Evolutionary conservation across 1,140 invertebrate species (phyloP).

Genomic region (roundworm (Caenorhabditis elegans)): DNA sequence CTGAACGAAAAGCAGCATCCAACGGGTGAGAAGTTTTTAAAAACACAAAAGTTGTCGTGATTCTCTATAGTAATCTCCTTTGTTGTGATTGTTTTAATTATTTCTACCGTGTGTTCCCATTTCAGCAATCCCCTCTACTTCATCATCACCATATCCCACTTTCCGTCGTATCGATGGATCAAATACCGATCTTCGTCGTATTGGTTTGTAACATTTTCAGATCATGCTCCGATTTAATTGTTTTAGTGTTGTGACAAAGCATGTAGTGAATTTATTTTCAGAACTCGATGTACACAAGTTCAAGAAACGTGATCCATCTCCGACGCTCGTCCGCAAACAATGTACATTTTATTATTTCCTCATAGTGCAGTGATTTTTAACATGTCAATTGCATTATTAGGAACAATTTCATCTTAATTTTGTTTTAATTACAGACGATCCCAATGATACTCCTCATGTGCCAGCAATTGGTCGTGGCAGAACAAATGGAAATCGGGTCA

Average conservation of each 20-base stretch:
- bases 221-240: too few species aligned
- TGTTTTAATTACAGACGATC: constrained; percentile 44
- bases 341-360: constrained; percentile 41
- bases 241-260: not conserved
- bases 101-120: not conserved
- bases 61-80: too few species aligned
- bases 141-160: not conserved
- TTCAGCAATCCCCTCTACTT: constrained; percentile 20
- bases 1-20: not conserved
- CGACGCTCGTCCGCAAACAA: constrained; percentile 44
- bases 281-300: constrained; percentile 41
- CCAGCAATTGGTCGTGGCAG: constrained; percentile 38
- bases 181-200: constrained; percentile 42
- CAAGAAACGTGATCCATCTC: constrained; percentile 47
- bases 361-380: constrained; percentile 8
- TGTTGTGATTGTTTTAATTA: not conserved
- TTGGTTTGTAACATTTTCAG: constrained; percentile 38
- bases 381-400: not conserved
- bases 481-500: constrained; percentile 22
- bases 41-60: too few species aligned
- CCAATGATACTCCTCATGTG: constrained; percentile 40
- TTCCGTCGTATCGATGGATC: constrained; percentile 41
- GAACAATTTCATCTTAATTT: not conserved
- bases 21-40: not conserved
- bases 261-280: constrained; percentile 33